A percentile compares a stretch with the other conserved stretches of the same genome.
Conservation (phyloP, 2,113 vertebrate genomes). For the Dasypus novemcinctus region DNA sequence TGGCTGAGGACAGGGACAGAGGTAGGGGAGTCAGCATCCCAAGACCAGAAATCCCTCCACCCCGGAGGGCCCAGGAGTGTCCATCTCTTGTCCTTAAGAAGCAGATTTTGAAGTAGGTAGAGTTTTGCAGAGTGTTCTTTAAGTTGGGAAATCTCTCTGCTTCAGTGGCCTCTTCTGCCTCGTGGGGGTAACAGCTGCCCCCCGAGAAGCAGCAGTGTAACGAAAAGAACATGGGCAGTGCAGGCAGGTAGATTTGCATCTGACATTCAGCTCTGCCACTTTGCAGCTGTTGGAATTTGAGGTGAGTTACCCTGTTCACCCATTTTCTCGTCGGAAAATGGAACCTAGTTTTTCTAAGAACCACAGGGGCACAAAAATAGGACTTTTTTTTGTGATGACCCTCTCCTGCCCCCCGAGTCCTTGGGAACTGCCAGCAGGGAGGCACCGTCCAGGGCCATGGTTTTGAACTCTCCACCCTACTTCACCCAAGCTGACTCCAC, state of each 20-base stretch:
- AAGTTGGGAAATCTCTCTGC: neutral
- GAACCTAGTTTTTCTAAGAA: neutral
- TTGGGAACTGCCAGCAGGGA: neutral
- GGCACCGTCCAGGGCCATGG: neutral
- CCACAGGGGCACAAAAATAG: neutral
- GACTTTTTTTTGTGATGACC: neutral
- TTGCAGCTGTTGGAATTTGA: neutral
- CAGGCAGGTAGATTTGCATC: no score
- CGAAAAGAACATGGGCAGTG: neutral
- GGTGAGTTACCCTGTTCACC: neutral
- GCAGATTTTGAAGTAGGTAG: neutral
- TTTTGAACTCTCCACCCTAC: neutral
- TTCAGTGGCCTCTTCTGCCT: neutral
- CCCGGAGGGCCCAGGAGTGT: neutral
- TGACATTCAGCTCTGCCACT: neutral
- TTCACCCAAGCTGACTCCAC: neutral
- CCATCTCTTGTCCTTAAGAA: neutral
- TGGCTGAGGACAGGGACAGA: neutral
- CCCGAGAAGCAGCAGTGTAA: neutral
- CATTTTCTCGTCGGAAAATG: neutral
- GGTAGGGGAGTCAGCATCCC: neutral
- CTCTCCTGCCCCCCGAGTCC: accelerated
- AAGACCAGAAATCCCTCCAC: neutral
- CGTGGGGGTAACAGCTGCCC: no score
- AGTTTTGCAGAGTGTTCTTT: neutral